Evolutionary conservation across 2,797 vertebrate genomes (phyloP), one percentile per base, ranked within the genome.

Genomic region (Pangasius larnaudii): DNA sequence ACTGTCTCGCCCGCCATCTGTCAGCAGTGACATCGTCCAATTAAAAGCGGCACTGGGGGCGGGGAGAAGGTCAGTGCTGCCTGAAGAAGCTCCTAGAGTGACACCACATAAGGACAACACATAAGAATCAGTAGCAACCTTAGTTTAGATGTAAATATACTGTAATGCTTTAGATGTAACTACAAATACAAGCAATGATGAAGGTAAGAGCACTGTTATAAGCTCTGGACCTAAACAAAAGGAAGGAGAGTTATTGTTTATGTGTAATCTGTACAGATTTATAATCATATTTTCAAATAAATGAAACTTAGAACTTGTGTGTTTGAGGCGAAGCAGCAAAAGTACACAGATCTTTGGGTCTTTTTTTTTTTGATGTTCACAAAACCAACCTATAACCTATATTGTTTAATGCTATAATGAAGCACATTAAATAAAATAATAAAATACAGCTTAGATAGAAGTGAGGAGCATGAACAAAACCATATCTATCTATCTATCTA

Each of bases 11-110:
- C 98, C 98, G 74, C 96, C 98, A 92, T 98, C 98, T 79, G 97
- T 96, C 91, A 97, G 93, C 65, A 99, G 95, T 2, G 96, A 97
- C 5, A 96, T 93, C 6, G 98, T 99, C 98, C 98, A 99, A 93
- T 99, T 99, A 89, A 97, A 96, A 90, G 96, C 91, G 0, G 95
- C 11, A 30, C 95, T 96, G 74, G 98, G 97, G 83, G 98, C 96
- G 0, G 98, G 98, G 56, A 99, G 95, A 86, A 99, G 96, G 93
- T 99, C 98, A 4, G 98, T 98, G 95, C 97, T 98, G 92, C 98
- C 98, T 0, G 97, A 98, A 8, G 98, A 98, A 88, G 97, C 97
- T 87, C 98, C 98, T 99, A 91, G 5, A 92, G 90, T 90, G 82
- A 89, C 87, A 36, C 83, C 65, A 89, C 36, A 51, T 88, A 49